These are phyloP conservation scores for Lates calcarifer DNA, from an alignment of 2,113 vertebrate genomes.

Conservation along the genomic window DNA sequence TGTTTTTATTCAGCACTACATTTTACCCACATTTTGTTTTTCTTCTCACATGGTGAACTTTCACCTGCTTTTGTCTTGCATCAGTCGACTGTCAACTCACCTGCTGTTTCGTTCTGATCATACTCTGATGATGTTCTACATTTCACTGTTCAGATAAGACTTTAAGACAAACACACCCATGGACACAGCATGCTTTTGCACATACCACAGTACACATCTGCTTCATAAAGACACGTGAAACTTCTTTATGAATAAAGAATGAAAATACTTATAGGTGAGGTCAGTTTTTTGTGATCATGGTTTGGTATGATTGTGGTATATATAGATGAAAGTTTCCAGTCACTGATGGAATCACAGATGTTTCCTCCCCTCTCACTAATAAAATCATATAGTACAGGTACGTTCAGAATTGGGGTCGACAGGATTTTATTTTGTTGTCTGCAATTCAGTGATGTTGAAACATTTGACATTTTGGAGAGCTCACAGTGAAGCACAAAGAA, in stretches of 20 bases:
- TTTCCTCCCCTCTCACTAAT: no score
- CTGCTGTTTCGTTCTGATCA: conserved; percentile 21
- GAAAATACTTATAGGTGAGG: background rate
- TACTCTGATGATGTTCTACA: background rate
- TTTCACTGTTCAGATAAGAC: conserved; percentile 8
- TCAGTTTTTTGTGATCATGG: background rate
- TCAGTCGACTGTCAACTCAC: conserved; percentile 16
- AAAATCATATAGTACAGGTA: no score
- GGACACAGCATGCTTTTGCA: background rate
- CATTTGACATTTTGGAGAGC: no score
- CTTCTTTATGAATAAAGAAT: background rate
- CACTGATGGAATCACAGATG: background rate
- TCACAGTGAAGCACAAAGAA: no score
- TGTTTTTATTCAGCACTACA: background rate
- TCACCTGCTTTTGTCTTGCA: conserved; percentile 18
- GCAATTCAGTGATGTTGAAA: no score
- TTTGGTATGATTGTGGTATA: background rate
- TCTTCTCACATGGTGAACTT: conserved; percentile 54
- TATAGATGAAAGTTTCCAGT: background rate
- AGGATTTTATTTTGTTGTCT: no score
- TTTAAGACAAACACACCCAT: background rate
- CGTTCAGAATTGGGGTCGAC: no score
- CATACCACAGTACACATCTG: background rate
- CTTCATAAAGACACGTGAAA: background rate
- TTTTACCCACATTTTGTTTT: background rate